phyloP scores from a whole-genome alignment of 2,888 invertebrate species.

The Patella ulyssiponensis region DNA sequence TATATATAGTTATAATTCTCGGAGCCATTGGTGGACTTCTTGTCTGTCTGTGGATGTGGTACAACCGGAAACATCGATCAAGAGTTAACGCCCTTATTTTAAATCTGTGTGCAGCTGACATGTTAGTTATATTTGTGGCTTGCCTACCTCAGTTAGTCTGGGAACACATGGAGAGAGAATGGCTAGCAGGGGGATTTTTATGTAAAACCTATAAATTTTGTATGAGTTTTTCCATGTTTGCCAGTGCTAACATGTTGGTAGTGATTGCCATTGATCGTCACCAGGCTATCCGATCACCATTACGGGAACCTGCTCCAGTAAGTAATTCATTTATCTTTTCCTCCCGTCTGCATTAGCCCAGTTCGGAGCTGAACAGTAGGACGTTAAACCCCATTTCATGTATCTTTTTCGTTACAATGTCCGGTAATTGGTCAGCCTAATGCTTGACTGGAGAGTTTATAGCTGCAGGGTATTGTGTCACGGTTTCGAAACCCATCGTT shows the following conservation, averaged over 20 bases:
- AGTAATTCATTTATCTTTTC: constrained; percentile 30
- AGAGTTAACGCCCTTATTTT: constrained; percentile 69
- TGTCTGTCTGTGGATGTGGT: constrained; percentile 65
- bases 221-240: constrained; percentile 68
- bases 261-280: constrained; percentile 71
- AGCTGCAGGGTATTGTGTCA: no score
- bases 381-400: no score
- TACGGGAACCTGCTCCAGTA: constrained; percentile 65
- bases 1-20: constrained; percentile 59
- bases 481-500: no score
- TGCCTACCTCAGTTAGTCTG: constrained; percentile 67
- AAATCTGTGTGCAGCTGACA: constrained; percentile 69
- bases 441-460: no score
- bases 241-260: constrained; percentile 70
- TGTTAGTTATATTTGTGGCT: constrained; percentile 66
- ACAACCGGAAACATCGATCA: constrained; percentile 54
- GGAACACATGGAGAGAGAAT: constrained; percentile 65
- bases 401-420: neutral
- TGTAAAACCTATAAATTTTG: constrained; percentile 69
- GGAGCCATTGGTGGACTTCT: constrained; percentile 62
- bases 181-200: constrained; percentile 67
- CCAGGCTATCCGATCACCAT: constrained; percentile 70
- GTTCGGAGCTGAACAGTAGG: no score
- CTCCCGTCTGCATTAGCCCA: no score
- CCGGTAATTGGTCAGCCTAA: no score